These are phyloP conservation scores for Argynnis bischoffii DNA, from an alignment of 2,888 invertebrate genomes.

Conservation along the genomic window DNA sequence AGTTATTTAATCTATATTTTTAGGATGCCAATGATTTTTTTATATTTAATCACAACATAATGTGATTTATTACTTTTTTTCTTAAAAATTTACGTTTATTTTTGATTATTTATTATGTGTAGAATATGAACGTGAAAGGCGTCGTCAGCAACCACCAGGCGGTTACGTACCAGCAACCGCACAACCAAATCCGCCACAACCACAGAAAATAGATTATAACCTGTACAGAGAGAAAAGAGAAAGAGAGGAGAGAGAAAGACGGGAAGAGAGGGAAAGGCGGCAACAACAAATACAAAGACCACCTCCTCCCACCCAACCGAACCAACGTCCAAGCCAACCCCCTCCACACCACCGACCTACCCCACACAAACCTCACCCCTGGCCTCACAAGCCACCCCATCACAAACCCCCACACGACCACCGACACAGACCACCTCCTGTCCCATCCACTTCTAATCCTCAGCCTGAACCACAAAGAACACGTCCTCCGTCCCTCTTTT, in stretches of 20 bases:
- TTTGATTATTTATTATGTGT: conserved; percentile 23
- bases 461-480: conserved; percentile 57
- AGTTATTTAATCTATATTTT: background rate
- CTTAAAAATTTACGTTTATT: background rate
- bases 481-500: conserved; percentile 84
- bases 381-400: conserved; percentile 69
- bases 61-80: background rate
- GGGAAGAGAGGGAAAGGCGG: conserved; percentile 62
- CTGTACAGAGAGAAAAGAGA: conserved; percentile 86
- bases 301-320: conserved; percentile 44
- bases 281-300: conserved; percentile 45
- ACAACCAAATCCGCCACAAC: conserved; percentile 62
- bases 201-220: conserved; percentile 81
- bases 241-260: conserved; percentile 80
- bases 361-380: conserved; percentile 64
- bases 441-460: conserved; percentile 46
- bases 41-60: background rate
- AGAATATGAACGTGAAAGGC: conserved; percentile 77
- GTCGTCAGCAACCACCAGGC: conserved; percentile 67
- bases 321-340: conserved; percentile 41
- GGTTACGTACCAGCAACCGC: conserved; percentile 73
- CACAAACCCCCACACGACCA: conserved; percentile 58
- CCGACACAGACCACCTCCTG: conserved; percentile 45
- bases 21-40: background rate
- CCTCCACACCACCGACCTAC: conserved; percentile 57